Conservation (phyloP, 2,113 vertebrate genomes). For the Hucho hucho region DNA sequence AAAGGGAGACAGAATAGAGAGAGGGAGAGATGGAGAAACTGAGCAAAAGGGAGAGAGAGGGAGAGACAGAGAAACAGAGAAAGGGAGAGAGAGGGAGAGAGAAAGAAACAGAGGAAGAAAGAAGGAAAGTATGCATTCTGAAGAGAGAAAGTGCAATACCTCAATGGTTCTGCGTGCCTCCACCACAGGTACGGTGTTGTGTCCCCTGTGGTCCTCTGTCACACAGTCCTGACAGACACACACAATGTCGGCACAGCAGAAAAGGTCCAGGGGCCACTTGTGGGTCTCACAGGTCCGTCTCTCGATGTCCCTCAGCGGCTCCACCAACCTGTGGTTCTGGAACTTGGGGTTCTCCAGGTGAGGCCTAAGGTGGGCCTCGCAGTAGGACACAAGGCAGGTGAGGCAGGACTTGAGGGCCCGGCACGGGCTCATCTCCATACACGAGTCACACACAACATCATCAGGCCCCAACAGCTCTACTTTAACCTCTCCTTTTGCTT, state of each 20-base stretch:
- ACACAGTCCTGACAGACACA: slow-evolving; percentile 82
- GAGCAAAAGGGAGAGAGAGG: not conserved
- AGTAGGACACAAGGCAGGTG: slow-evolving; percentile 83
- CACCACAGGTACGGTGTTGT: slow-evolving; percentile 58
- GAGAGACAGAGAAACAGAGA: no score
- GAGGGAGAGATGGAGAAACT: no score
- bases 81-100: no score
- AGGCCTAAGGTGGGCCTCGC: slow-evolving; percentile 76
- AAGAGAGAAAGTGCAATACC: slow-evolving; percentile 51
- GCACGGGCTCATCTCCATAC: slow-evolving; percentile 67
- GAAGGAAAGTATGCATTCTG: no score
- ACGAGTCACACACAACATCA: slow-evolving; percentile 79
- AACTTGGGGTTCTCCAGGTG: slow-evolving; percentile 83
- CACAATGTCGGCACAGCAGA: slow-evolving; percentile 71
- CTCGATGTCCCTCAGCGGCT: slow-evolving; percentile 78
- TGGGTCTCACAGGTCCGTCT: slow-evolving; percentile 77
- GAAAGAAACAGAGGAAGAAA: no score
- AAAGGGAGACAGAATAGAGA: no score
- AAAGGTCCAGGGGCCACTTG: slow-evolving; percentile 73
- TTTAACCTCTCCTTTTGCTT: slow-evolving; percentile 22
- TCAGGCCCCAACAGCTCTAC: slow-evolving; percentile 49
- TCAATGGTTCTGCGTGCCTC: slow-evolving; percentile 73
- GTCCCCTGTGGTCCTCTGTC: slow-evolving; percentile 69
- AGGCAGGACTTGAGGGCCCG: slow-evolving; percentile 78
- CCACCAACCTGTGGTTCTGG: slow-evolving; percentile 79